Evolutionary conservation across 2,113 vertebrate species (phyloP), one percentile per base, ranked within the genome.

Genomic region (Lepisosteus oculatus): DNA sequence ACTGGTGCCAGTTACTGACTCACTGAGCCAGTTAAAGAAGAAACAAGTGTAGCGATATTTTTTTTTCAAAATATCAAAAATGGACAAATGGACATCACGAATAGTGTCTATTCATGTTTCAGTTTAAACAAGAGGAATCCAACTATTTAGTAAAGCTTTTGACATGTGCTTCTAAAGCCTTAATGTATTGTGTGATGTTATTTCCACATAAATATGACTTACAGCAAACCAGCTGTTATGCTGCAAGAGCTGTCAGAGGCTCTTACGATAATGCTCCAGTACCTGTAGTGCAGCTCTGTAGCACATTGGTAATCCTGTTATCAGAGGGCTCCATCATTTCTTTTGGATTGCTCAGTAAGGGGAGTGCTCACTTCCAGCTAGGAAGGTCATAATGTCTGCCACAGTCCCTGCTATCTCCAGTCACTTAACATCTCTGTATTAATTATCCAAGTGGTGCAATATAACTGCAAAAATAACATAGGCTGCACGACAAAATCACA

Each of bases 211-310:
- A 51, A 15, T 29, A 15, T 54, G 66, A 54, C n/a, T 4, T 51
- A 67, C 44, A 29, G 65, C 41, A 8, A 6, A 59, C 56, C 56
- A n/a, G 29, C 41, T 59, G 55, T 44, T 13, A 3, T 59, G 12
- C 55, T 15, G 43, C 55, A 59, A 4, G 12, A 45, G 68, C 68
- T 61, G 29, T 45, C 12, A 44, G 12, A 59, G 42, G 68, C 17
- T 69, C 55, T 61, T n/a, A n/a, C 43, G 56, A 56, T 43, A 69
- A 69, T 45, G 41, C 29, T 17, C 68, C 55, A 13, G 41, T 59
- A 56, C 12, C 13, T 59, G 55, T 69, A 43, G 6, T 44, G 29
- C 29, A 43, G 54, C 14, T 61, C 56, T 61, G 42, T 4, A 59
- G 56, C 29, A 12, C 55, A 61, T 13, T 13, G 43, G 14, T 69